Evolutionary conservation across 2,888 invertebrate genomes (phyloP), one percentile per base, ranked within the genome.

Genomic region (Trissolcus japonicus): DNA sequence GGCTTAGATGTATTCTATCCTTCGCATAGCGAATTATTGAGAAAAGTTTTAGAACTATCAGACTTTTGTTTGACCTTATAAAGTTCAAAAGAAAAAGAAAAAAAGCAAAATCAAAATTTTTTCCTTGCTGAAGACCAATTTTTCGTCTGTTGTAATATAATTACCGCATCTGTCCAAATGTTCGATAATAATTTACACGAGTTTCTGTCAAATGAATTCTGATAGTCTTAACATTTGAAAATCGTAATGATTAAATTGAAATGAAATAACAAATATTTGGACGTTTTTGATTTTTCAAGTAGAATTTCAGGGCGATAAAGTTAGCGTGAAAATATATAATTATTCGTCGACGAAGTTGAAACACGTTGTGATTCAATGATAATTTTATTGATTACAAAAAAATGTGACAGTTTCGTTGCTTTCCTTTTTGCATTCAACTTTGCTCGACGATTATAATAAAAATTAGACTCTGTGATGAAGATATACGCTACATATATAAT

Each of bases 381-480:
- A 43, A 43, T 43, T 43, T 11, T 0, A 6, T 46, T 46, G n/a
- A 46, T 14, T 3, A 46, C 16, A 46, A 46, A 46, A 14, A 0
- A n/a, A 46, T 3, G 6, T 43, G 16, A 46, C 46, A 14, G 2
- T 14, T n/a, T 21, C 46, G 62, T 73, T 73, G 72, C 65, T 63
- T 40, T 61, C 76, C 55, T 56, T 25, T n/a, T 25, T 25, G 0
- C 4, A 4, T 25, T 69, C 62, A 56, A 62, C 16, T 69, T 67
- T 60, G 65, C 46, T 78, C 59, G 78, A 62, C 80, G 79, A 79
- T 77, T 63, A 65, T 77, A 69, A 80, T 73, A 51, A 51, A 46
- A 16, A 81, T 74, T 80, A 68, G 74, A 79, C 79, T 78, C 82
- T 83, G 80, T 80, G 80, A 81, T 80, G 79, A 80, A 55, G 66